Conservation (phyloP, 2,113 vertebrate genomes). For the Oryctolagus cuniculus region mOryCun1.1 NC_091435.1:66849001-66849500, state of each 20-base stretch:
- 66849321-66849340: not conserved
- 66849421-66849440: not conserved
- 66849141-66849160: not conserved
- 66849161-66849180: not conserved
- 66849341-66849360: not conserved
- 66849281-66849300: not conserved
- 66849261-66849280: not conserved
- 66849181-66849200: not conserved
- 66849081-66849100: not conserved
- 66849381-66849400: not conserved
- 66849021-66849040: not conserved
- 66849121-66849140: not conserved
- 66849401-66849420: not conserved
- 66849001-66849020: not conserved
- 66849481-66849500: not conserved
- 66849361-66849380: not conserved
- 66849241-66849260: not conserved
- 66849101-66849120: constrained; percentile 1
- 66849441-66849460: not conserved
- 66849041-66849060: not conserved
- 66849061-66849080: not conserved
- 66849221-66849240: not conserved
- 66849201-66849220: not conserved
- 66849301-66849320: not conserved
- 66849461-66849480: not conserved